These are phyloP conservation scores for Corythoichthys haematopterus DNA, from an alignment of 2,113 vertebrate species.

Conservation along the genomic window DNA sequence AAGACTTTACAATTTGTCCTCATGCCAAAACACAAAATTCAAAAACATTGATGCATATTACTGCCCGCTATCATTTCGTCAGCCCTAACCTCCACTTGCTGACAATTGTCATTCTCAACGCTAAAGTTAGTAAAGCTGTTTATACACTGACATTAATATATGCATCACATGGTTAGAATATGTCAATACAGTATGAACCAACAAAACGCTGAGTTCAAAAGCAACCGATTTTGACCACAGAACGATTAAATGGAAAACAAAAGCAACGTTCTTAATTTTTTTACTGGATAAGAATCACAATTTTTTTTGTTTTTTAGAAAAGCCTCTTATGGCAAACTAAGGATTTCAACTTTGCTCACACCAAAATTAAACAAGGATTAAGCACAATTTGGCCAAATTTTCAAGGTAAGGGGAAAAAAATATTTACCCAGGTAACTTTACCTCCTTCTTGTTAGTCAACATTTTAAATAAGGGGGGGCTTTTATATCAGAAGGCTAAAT, in stretches of 20 bases:
- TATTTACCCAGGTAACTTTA: conserved; percentile 80
- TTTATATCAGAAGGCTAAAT: conserved; percentile 32
- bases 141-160: conserved; percentile 90
- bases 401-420: conserved; percentile 76
- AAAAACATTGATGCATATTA: conserved; percentile 87
- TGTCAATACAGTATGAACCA: conserved; percentile 59
- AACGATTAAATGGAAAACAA: conserved; percentile 75
- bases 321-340: conserved; percentile 72
- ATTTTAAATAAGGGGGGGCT: neutral
- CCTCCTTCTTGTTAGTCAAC: neutral
- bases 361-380: conserved; percentile 33
- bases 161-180: conserved; percentile 71
- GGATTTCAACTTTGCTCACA: conserved; percentile 68
- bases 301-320: neutral
- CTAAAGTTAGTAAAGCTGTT: conserved; percentile 88
- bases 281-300: no score
- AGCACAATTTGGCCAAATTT: conserved; percentile 67
- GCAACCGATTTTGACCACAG: conserved; percentile 88
- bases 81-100: conserved; percentile 75
- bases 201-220: conserved; percentile 89
- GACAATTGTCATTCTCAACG: conserved; percentile 81
- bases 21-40: conserved; percentile 72
- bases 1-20: conserved; percentile 90
- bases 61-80: conserved; percentile 88
- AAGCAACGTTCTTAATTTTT: conserved; percentile 61